Base-by-base conservation (phyloP, 1,140 invertebrate genomes). In the Drosophila serrata region DNA sequence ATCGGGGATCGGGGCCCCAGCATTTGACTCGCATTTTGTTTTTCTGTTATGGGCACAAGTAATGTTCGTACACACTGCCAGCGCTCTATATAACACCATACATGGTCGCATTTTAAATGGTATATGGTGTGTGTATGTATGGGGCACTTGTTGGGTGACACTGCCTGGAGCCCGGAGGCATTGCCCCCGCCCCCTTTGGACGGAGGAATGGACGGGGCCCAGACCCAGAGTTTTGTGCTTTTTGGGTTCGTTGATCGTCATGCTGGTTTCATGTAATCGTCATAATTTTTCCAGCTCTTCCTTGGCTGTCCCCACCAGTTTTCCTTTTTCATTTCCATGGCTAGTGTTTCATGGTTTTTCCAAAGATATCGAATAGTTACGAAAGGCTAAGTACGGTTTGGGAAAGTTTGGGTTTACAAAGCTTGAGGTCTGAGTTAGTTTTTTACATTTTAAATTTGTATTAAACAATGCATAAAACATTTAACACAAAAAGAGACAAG, bases 161-260 rank as follows among this genome's bases (percentile, higher is more conserved):
- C 65, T 53, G 65, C 61, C 46, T 69, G 35, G 65, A 43, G 65
- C 65, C 31, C 42, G n/a, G 17, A 68, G 64, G 55, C 75, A 77
- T 35, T 81, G 37, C 64, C 72, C 53, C 58, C 67, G 57, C 79
- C 42, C 42, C 55, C 42, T 43, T 33, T 53, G 49, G 49, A 35
- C 33, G 31, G 22, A n/a, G 49, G 15, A 31, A 45, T 61, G 35
- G 68, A 40, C 57, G 72, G 24, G 33, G 45, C 27, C 51, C 48
- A 31, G 56, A 53, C 63, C 51, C 48, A 19, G 56, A 58, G 81
- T 79, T 85, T 65, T 51, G 46, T 79, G 81, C 63, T 74, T 81
- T 74, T 85, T 69, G 82, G 45, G 86, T 90, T 90, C 86, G 85
- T 76, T 82, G 81, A 69, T 90, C 85, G 85, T 90, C 86, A 90